Evolutionary conservation across 2,797 vertebrate genomes (phyloP).

Genomic region (Stomatorhinus walkeri): DNA sequence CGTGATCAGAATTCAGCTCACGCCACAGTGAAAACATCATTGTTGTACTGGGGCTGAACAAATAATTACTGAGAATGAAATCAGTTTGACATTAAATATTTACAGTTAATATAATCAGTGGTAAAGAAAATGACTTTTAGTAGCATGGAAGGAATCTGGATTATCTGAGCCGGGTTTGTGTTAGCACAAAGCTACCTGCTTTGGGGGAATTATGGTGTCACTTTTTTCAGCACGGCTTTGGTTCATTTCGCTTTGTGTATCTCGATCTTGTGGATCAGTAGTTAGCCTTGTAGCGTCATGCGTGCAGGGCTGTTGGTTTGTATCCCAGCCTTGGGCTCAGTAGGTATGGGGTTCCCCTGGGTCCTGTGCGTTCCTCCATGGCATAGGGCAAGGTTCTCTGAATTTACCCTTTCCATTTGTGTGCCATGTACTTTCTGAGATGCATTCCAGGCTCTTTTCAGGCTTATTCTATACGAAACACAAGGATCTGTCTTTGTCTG

Average conservation of each 20-base stretch:
- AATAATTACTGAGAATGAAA: conserved; percentile 36
- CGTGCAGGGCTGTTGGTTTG: neutral
- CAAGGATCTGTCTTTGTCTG: neutral
- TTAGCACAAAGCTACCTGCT: neutral
- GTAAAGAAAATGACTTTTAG: conserved; percentile 24
- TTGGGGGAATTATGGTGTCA: neutral
- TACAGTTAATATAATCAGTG: conserved; percentile 34
- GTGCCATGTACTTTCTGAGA: neutral
- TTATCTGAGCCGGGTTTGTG: neutral
- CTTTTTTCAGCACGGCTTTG: neutral
- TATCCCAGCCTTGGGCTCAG: neutral
- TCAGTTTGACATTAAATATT: conserved; percentile 42
- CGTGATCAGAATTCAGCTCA: neutral
- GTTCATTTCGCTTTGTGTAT: neutral
- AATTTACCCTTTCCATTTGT: neutral
- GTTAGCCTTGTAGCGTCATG: neutral
- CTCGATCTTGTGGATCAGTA: neutral
- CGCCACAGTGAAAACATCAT: conserved; percentile 2
- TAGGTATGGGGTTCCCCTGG: neutral
- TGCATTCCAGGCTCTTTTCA: neutral
- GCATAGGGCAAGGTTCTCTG: neutral
- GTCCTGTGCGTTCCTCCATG: neutral
- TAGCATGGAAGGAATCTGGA: neutral
- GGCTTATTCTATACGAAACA: neutral
- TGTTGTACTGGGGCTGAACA: conserved; percentile 34